Conservation (phyloP, 2,888 invertebrate species). For the Branchinecta sandiegonensis region DNA sequence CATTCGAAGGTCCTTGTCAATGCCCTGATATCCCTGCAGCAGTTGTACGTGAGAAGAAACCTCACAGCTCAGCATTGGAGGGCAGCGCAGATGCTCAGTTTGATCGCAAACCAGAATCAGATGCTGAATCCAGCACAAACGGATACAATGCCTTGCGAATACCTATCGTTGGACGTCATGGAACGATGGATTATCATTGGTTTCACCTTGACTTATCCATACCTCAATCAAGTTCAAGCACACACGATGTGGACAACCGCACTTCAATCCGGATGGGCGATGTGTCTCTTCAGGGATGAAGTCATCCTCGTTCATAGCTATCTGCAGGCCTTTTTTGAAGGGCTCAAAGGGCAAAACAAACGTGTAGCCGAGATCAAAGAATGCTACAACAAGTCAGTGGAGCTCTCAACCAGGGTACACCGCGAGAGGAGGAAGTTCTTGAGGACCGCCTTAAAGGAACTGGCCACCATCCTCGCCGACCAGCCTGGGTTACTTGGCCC, state of each 20-base stretch:
- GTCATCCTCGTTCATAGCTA: constrained; percentile 89
- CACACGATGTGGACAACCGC: constrained; percentile 83
- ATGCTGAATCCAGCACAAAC: constrained; percentile 86
- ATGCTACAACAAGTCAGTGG: constrained; percentile 72
- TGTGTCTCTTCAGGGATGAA: constrained; percentile 90
- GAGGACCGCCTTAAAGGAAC: constrained; percentile 82
- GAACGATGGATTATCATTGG: constrained; percentile 96
- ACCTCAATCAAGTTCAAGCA: constrained; percentile 59
- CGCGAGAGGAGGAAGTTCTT: constrained; percentile 91
- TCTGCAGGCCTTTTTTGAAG: constrained; percentile 81
- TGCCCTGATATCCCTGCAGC: constrained; percentile 72
- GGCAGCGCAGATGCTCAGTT: constrained; percentile 76
- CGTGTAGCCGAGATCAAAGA: constrained; percentile 91
- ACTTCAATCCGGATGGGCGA: constrained; percentile 82
- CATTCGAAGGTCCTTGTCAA: constrained; percentile 72
- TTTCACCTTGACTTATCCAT: constrained; percentile 74
- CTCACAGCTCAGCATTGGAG: constrained; percentile 86
- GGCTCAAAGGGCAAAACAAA: constrained; percentile 84
- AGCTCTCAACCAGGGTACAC: constrained; percentile 78
- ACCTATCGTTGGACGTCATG: constrained; percentile 80
- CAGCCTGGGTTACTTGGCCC: constrained; percentile 96
- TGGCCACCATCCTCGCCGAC: constrained; percentile 87
- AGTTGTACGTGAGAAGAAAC: constrained; percentile 76
- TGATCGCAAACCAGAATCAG: constrained; percentile 86
- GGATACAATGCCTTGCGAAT: constrained; percentile 95